These are phyloP conservation scores for Porites cylindrica DNA, from an alignment of 92 coral and sea anemone species.

Conservation along the genomic window DNA sequence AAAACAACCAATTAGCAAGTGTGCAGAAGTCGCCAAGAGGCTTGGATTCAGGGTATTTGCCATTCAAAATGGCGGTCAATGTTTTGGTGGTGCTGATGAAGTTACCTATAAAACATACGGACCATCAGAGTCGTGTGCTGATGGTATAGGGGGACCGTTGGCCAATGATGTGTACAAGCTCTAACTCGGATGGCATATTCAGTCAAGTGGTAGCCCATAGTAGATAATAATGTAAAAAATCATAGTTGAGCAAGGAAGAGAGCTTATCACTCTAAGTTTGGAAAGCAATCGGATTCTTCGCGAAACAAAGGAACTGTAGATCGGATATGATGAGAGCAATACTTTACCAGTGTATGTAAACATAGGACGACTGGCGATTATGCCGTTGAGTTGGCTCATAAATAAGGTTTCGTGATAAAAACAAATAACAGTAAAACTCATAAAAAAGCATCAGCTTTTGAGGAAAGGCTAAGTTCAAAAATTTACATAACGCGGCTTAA, in stretches of 20 bases:
- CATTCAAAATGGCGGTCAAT: slow-evolving; percentile 97
- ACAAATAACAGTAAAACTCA: no score
- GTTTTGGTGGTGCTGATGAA: slow-evolving; percentile 80
- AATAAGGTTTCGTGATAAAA: no score
- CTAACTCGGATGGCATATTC: neutral
- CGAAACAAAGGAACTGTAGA: no score
- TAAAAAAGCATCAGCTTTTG: no score
- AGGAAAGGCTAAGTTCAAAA: no score
- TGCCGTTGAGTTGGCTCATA: no score
- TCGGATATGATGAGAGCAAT: no score
- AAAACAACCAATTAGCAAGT: slow-evolving; percentile 94
- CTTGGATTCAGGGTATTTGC: slow-evolving; percentile 88
- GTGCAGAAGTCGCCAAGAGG: slow-evolving; percentile 91
- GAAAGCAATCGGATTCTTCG: no score
- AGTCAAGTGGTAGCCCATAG: neutral
- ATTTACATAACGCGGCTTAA: no score
- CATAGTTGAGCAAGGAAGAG: neutral
- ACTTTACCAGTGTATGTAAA: no score
- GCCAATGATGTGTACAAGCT: slow-evolving; percentile 95
- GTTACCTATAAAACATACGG: slow-evolving; percentile 82
- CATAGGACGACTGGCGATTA: no score
- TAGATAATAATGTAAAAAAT: no score
- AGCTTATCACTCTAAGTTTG: neutral
- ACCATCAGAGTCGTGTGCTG: slow-evolving; percentile 83
- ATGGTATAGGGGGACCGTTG: slow-evolving; percentile 91